These are phyloP conservation scores for Phanerotoma sp. DNA, from an alignment of 2,888 invertebrate genomes.

Conservation along the genomic window DNA sequence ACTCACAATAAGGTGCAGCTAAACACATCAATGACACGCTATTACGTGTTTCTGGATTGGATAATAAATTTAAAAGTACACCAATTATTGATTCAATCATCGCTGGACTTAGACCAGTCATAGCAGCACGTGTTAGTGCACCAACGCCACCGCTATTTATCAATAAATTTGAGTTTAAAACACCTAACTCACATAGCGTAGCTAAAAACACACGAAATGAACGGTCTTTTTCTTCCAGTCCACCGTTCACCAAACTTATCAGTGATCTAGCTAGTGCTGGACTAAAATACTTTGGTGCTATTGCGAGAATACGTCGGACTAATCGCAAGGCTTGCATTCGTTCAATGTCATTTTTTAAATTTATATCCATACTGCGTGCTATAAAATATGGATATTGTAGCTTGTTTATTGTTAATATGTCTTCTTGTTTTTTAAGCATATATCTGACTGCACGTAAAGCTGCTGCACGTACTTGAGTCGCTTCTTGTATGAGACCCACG, in stretches of 20 bases:
- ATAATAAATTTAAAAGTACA: slow-evolving; percentile 80
- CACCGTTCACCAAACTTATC: slow-evolving; percentile 79
- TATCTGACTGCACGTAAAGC: slow-evolving; percentile 85
- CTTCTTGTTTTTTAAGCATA: slow-evolving; percentile 74
- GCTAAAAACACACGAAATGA: slow-evolving; percentile 84
- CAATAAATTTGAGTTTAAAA: slow-evolving; percentile 78
- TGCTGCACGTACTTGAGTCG: slow-evolving; percentile 87
- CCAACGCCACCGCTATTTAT: slow-evolving; percentile 82
- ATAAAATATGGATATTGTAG: slow-evolving; percentile 84
- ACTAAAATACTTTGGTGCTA: slow-evolving; percentile 70
- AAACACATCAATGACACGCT: slow-evolving; percentile 82
- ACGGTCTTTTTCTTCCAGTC: slow-evolving; percentile 78
- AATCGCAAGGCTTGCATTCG: slow-evolving; percentile 88
- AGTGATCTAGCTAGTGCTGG: slow-evolving; percentile 76
- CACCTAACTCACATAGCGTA: slow-evolving; percentile 84
- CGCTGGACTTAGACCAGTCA: slow-evolving; percentile 83
- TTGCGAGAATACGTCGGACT: slow-evolving; percentile 69
- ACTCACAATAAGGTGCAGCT: slow-evolving; percentile 92
- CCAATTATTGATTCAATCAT: slow-evolving; percentile 91
- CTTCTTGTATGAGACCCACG: slow-evolving; percentile 80
- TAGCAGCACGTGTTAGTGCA: slow-evolving; percentile 77
- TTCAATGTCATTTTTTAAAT: slow-evolving; percentile 89
- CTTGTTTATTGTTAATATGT: slow-evolving; percentile 76
- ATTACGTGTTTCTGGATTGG: slow-evolving; percentile 81
- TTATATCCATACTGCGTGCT: slow-evolving; percentile 85